Evolutionary conservation across 2,113 vertebrate species (phyloP).

Genomic region (Phalacrocorax pelagicus): DNA sequence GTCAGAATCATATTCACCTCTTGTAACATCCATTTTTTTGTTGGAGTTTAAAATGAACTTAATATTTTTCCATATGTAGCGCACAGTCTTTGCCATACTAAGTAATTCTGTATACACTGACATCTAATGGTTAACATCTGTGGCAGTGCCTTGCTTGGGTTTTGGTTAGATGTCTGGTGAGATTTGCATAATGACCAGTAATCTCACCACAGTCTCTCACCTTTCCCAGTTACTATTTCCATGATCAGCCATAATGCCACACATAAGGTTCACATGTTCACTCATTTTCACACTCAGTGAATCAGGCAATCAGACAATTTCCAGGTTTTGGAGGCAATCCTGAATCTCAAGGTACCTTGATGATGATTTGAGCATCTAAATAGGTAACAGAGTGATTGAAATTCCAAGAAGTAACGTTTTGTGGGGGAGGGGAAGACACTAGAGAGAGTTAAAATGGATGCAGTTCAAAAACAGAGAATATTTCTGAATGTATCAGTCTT

Average conservation of each 20-base stretch:
- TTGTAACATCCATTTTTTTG: not conserved
- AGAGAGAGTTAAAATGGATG: not conserved
- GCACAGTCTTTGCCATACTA: not conserved
- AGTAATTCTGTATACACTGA: not conserved
- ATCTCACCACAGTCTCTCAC: not conserved
- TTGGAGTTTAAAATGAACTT: not conserved
- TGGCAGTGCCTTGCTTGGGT: not conserved
- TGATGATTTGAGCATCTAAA: not conserved
- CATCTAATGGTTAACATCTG: not conserved
- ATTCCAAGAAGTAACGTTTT: not conserved
- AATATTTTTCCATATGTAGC: not conserved
- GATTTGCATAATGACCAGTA: not conserved
- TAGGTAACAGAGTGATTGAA: not conserved
- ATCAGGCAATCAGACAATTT: not conserved
- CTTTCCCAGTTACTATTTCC: not conserved
- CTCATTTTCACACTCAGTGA: not conserved
- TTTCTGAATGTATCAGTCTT: not conserved
- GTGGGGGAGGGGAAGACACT: not conserved
- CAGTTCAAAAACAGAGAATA: not conserved
- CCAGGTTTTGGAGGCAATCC: not conserved
- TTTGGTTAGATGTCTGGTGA: not conserved
- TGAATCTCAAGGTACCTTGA: not conserved
- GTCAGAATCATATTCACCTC: not conserved
- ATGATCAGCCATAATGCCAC: not conserved
- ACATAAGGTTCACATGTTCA: not conserved